Evolutionary conservation across 2,797 vertebrate genomes (phyloP), one percentile per base, ranked within the genome.

Genomic region (Meriones psammophilus): DNA sequence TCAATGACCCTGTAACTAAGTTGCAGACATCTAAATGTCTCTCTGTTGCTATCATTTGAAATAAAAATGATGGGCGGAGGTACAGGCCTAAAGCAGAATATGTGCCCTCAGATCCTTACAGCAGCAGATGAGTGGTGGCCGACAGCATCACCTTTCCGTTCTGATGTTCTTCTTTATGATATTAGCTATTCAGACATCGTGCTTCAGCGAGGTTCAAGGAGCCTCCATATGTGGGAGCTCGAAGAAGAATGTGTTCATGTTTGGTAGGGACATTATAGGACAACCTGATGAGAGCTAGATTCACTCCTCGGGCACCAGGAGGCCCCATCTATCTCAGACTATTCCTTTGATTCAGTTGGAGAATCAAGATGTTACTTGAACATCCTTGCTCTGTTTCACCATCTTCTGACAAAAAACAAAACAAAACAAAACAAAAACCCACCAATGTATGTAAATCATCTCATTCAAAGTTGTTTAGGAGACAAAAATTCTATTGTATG

Each of bases 391-490:
- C 36, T 62, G 66, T 60, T 77, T 88, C 94, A 92, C 91, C 30
- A 91, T 88, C 33, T 77, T 94, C 64, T 85, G 24, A 93, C 54
- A 84, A 80, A 96, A 76, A 50, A 50, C 50, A 50, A 50, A 50
- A 50, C 50, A 50, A 50, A 50, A 8, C 46, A 50, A 50, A 50
- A 50, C 6, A 50, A 50, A 50, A 50, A 50, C 50, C 50, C 68
- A 74, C 71, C 78, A 88, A 73, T 88, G 36, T 64, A 56, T 71
- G 42, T 89, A 92, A 92, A 94, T 77, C 58, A 83, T 60, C 36
- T 96, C 58, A 86, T 74, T 94, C 93, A 39, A 91, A 97, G 80
- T 28, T 88, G n/a, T 62, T 96, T 95, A 95, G 69, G 85, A 96
- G 89, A 88, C 90, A 79, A 88, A 91, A 93, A 89, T 88, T 90